Conservation (phyloP, 2,888 invertebrate genomes). For the Tupiocoris notatus region DNA sequence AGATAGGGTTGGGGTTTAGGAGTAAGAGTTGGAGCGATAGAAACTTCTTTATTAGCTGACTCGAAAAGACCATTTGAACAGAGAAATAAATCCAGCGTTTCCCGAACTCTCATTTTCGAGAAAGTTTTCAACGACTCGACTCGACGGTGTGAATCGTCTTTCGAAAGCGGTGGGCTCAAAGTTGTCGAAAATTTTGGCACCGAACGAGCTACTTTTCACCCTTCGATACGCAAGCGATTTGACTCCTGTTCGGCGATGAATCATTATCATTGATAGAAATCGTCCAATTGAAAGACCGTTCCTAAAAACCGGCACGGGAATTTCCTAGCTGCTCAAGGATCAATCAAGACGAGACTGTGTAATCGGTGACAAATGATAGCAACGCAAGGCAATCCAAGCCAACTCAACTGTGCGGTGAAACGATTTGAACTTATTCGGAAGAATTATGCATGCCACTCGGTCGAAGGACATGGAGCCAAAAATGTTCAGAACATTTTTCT, state of each 20-base stretch:
- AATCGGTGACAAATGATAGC: too few relatives aligned
- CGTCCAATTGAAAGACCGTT: too few relatives aligned
- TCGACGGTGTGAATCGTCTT: background rate
- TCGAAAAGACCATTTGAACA: background rate
- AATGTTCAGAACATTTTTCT: too few relatives aligned
- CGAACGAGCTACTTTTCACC: background rate
- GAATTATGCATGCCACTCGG: too few relatives aligned
- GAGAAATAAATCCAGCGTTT: background rate
- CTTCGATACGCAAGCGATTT: background rate
- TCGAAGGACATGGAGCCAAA: too few relatives aligned
- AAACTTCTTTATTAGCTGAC: background rate
- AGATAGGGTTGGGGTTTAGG: background rate
- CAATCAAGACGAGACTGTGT: too few relatives aligned
- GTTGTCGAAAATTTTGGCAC: background rate
- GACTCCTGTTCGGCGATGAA: background rate
- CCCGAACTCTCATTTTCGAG: background rate
- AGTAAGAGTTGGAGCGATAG: background rate
- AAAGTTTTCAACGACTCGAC: background rate
- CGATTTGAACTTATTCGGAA: too few relatives aligned
- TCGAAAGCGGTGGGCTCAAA: background rate
- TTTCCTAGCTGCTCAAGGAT: too few relatives aligned
- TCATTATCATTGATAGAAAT: background rate
- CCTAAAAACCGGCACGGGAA: too few relatives aligned
- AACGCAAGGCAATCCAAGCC: too few relatives aligned
- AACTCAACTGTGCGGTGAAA: too few relatives aligned